A percentile compares a stretch with the other conserved stretches of the same genome.
Evolutionary conservation across 2,113 vertebrate genomes (phyloP).

Genomic region (Loxodonta africana): DNA sequence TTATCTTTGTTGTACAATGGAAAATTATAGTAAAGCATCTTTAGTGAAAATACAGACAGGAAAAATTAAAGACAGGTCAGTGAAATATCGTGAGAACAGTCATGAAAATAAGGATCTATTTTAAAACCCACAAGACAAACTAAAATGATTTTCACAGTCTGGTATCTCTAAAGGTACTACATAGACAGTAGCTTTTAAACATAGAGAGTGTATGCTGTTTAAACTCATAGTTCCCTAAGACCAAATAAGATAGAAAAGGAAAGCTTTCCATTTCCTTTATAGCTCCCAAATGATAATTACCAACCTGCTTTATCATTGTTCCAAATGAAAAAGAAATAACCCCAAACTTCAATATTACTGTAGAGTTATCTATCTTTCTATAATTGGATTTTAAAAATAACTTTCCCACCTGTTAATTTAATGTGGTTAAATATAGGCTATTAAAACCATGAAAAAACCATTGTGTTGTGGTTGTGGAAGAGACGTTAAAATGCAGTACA

Average conservation of each 20-base stretch:
- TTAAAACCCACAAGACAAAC: neutral
- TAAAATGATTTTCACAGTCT: neutral
- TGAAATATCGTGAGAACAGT: neutral
- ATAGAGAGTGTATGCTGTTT: too few species aligned
- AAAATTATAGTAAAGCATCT: neutral
- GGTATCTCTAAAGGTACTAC: neutral
- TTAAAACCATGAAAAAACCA: neutral
- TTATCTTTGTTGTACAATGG: neutral
- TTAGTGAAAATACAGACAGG: neutral
- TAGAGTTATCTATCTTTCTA: neutral
- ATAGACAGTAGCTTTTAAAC: neutral
- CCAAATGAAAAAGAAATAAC: too few species aligned
- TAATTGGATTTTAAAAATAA: conserved; percentile 23
- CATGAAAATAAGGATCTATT: neutral
- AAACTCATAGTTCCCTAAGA: too few species aligned
- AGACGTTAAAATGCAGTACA: neutral
- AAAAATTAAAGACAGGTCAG: neutral
- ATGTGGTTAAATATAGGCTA: neutral
- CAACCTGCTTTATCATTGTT: too few species aligned
- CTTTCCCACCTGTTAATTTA: conserved; percentile 17
- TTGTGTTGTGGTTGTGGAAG: neutral
- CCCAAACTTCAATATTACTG: too few species aligned
- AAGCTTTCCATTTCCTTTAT: too few species aligned
- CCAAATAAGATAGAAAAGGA: too few species aligned
- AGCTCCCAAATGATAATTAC: too few species aligned